phyloP scores from a whole-genome alignment of 1,140 invertebrate genomes.

The Lucilia sericata region DNA sequence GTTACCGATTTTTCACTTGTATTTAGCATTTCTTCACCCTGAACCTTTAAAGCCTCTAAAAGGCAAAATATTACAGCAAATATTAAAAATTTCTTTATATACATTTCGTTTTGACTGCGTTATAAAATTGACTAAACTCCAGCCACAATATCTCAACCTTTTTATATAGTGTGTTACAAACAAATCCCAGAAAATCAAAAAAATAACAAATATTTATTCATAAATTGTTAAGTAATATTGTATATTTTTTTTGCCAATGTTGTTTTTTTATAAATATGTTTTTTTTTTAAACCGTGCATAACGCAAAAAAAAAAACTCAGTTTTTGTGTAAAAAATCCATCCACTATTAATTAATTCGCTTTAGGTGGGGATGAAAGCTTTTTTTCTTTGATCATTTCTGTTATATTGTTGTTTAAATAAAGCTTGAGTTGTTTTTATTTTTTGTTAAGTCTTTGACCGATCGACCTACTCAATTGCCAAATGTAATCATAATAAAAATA shows the following conservation, averaged over 20 bases:
- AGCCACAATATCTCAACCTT: background rate
- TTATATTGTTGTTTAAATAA: background rate
- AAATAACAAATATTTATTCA: background rate
- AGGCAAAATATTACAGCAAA: background rate
- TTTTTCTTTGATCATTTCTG: background rate
- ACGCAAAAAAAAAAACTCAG: background rate
- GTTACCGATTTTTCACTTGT: background rate
- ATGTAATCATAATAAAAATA: background rate
- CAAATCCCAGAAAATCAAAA: background rate
- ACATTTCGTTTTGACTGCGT: background rate
- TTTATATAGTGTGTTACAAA: slow-evolving; percentile 2
- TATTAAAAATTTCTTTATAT: background rate
- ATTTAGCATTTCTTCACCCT: background rate
- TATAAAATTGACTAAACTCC: slow-evolving; percentile 9
- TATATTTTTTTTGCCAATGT: background rate
- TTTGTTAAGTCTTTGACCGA: background rate
- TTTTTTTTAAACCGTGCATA: background rate
- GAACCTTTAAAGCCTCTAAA: background rate
- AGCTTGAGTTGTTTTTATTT: background rate
- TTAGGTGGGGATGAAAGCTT: background rate
- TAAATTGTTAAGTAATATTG: background rate
- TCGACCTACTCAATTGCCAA: slow-evolving; percentile 14
- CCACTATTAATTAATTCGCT: background rate
- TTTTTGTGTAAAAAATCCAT: background rate
- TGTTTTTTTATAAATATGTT: background rate